These are phyloP conservation scores for Taenaris catops DNA, from an alignment of 2,888 invertebrate species.

Conservation along the genomic window DNA sequence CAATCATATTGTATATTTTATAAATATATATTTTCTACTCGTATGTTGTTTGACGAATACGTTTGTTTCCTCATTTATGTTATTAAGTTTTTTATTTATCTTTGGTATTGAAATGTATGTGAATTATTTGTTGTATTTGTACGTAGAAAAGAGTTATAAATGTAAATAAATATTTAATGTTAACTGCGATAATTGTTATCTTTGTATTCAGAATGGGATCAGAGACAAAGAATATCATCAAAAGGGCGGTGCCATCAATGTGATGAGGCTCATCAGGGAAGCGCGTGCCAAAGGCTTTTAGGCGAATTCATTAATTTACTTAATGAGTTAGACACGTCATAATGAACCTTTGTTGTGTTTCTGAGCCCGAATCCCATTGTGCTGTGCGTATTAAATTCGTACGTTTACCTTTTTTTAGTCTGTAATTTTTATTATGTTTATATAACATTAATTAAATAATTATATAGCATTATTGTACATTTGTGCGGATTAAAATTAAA, in stretches of 20 bases:
- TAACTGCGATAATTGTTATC: slow-evolving; percentile 9
- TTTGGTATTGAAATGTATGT: no score
- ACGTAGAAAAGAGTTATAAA: no score
- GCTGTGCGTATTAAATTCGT: slow-evolving; percentile 43
- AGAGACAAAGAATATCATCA: slow-evolving; percentile 30
- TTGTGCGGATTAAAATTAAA: no score
- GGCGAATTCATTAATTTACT: slow-evolving; percentile 57
- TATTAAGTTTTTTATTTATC: no score
- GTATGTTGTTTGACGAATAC: no score
- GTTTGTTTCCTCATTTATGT: no score
- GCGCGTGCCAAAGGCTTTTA: slow-evolving; percentile 45
- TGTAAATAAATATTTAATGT: neutral
- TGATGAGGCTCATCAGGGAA: slow-evolving; percentile 41
- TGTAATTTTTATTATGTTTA: no score
- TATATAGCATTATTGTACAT: no score
- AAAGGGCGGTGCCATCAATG: slow-evolving; percentile 38
- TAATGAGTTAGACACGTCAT: slow-evolving; percentile 56
- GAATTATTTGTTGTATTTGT: no score
- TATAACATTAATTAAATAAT: no score
- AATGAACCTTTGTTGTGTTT: slow-evolving; percentile 57
- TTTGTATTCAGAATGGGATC: slow-evolving; percentile 15
- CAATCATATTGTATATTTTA: no score
- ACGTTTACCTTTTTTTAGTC: slow-evolving; percentile 17
- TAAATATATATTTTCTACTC: no score
- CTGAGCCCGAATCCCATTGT: slow-evolving; percentile 47